Conservation (phyloP, 2,113 vertebrate species). For the Albula glossodonta region DNA sequence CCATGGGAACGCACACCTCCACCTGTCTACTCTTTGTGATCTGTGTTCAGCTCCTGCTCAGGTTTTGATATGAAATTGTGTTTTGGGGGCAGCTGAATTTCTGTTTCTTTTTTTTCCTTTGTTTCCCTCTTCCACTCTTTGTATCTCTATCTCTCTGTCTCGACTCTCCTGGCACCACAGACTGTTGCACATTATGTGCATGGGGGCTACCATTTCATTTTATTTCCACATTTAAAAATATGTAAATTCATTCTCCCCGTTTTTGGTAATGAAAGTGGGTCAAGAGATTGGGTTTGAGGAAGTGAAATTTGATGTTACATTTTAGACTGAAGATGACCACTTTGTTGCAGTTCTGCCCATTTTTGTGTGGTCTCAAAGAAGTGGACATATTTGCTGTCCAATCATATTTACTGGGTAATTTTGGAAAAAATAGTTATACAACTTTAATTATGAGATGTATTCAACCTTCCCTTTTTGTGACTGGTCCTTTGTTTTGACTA, state of each 20-base stretch:
- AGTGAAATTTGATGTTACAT: neutral
- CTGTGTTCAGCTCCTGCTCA: constrained; percentile 73
- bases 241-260: no score
- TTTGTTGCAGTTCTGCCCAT: neutral
- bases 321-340: neutral
- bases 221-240: constrained; percentile 38
- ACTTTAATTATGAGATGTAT: neutral
- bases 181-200: constrained; percentile 58
- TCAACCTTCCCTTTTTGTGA: neutral
- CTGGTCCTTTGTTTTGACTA: neutral
- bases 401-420: neutral
- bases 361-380: no score
- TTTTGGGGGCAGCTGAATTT: constrained; percentile 26
- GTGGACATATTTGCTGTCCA: no score
- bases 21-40: constrained; percentile 76
- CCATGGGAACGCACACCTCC: constrained; percentile 63
- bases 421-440: neutral
- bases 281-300: neutral
- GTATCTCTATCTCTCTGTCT: constrained; percentile 15
- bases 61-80: constrained; percentile 75
- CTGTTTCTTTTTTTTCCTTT: constrained; percentile 21
- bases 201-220: constrained; percentile 48
- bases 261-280: no score
- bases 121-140: neutral
- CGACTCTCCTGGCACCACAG: constrained; percentile 48